Base-by-base conservation (phyloP, 2,797 vertebrate species). In the Galagoides demidoff region DNA sequence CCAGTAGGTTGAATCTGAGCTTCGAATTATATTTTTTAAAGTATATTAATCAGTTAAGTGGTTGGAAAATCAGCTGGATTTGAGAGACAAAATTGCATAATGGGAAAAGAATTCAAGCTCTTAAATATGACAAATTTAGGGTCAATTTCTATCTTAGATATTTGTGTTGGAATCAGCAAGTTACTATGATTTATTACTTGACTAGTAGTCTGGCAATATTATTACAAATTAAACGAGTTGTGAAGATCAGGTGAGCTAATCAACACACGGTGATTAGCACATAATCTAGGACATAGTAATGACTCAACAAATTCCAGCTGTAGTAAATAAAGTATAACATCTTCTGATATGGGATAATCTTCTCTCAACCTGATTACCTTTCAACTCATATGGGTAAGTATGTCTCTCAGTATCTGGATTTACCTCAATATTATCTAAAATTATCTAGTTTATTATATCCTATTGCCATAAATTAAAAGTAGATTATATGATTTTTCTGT, bases 401-500 rank as follows among this genome's bases (percentile, higher is more conserved):
- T n/a, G n/a, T 77, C 19, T 76, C 9, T 95, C 20, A 85, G 43
- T 71, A 85, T 14, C 20, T 39, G 25, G 59, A 71, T 89, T 96
- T 31, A 94, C 61, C 63, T 92, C 88, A 85, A 90, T 16, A 52
- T 52, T 52, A 81, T 17, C 73, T 37, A 82, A 90, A 89, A 73
- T 68, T 85, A 1, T 88, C 0, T 63, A 22, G 68, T 73, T 82
- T 93, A 34, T 49, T 79, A 73, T 20, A 81, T 66, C 7, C 27
- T 76, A 49, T 81, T 79, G 22, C 39, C 34, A 39, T 78, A 89
- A 95, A 79, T 86, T 71, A 71, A 88, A 94, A 95, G 55, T 43
- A 45, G 5, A 74, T 85, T 82, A 45, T 76, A 2, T n/a, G 45
- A 23, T 20, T 59, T 93, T 66, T 55, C 64, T 25, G 85, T 55